Conservation (phyloP, 2,113 vertebrate genomes). For the Lycaon pictus region DNA sequence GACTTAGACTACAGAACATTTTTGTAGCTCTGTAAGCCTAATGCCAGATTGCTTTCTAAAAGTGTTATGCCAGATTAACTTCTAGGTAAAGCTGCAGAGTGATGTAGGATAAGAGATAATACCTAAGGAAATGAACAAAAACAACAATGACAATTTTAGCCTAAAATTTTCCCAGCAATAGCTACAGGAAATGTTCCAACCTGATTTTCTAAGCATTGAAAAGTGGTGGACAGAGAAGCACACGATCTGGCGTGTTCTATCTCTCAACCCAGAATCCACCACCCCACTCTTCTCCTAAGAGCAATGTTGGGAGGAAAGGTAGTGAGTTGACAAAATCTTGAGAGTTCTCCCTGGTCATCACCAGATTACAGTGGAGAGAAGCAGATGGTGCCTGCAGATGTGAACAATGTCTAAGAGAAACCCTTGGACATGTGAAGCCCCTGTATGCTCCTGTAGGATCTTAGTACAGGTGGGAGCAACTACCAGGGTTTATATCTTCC, state of each 20-base stretch:
- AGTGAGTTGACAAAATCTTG: neutral
- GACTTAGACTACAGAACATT: slow-evolving; percentile 12
- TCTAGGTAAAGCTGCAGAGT: slow-evolving; percentile 51
- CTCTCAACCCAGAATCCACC: neutral
- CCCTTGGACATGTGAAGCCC: neutral
- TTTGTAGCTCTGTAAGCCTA: slow-evolving; percentile 2
- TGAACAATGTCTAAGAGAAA: neutral
- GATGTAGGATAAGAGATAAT: slow-evolving; percentile 4
- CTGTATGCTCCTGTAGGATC: neutral
- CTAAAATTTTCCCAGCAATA: slow-evolving; percentile 21
- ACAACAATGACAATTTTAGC: neutral
- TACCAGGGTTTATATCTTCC: neutral
- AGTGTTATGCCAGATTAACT: neutral
- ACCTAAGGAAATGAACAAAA: slow-evolving; percentile 24
- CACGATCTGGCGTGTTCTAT: neutral
- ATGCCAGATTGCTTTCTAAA: slow-evolving; percentile 58
- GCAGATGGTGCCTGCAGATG: neutral
- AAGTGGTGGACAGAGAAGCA: neutral
- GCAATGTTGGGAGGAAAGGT: neutral
- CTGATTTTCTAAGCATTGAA: slow-evolving; percentile 1
- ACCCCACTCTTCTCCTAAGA: neutral
- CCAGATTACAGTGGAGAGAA: neutral
- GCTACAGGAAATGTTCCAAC: neutral
- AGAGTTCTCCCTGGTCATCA: neutral
- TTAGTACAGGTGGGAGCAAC: neutral